Conservation (phyloP, 2,797 vertebrate genomes). For the Lates japonicus region DNA sequence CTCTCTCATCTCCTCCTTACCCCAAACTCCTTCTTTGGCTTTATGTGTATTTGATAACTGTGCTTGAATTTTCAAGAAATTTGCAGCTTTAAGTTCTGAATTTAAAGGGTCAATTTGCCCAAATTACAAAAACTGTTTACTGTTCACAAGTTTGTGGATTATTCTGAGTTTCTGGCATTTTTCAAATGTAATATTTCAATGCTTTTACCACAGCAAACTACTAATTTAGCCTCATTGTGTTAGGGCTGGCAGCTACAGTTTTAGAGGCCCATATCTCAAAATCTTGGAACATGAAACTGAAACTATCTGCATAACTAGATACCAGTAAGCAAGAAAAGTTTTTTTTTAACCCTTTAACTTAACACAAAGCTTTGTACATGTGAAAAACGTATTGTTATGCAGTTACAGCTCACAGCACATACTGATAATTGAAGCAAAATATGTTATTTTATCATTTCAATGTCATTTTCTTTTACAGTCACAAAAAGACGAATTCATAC, state of each 20-base stretch:
- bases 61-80: background rate
- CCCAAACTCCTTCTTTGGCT: no score
- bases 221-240: background rate
- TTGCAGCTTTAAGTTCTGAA: background rate
- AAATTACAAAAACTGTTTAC: background rate
- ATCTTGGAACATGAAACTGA: constrained; percentile 47
- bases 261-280: constrained; percentile 7
- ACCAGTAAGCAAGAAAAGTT: background rate
- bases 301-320: constrained; percentile 19
- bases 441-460: no score
- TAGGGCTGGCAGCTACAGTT: background rate
- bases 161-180: background rate
- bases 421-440: background rate
- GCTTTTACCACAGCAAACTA: background rate
- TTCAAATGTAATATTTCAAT: no score
- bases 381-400: no score
- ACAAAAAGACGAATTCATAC: no score
- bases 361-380: background rate
- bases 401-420: no score
- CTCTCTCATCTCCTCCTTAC: background rate
- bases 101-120: background rate
- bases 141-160: no score
- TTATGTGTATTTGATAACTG: background rate
- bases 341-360: background rate
- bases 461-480: no score